Conservation (phyloP, 1,140 invertebrate species). For the Pristionchus pacificus region DNA sequence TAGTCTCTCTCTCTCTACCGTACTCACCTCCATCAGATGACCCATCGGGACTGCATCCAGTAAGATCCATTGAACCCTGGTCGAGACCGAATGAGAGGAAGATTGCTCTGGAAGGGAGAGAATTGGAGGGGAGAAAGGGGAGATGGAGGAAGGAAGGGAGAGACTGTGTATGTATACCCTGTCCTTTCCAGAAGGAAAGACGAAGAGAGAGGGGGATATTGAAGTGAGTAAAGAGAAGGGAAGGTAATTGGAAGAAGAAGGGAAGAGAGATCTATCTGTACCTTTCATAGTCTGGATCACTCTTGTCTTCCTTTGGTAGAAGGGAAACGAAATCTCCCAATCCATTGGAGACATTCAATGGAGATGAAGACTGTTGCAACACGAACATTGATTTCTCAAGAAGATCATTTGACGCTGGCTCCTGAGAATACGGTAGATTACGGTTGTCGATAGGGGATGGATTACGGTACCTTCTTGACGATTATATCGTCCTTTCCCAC, state of each 20-base stretch:
- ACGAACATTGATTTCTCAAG: slow-evolving; percentile 56
- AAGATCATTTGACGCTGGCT: slow-evolving; percentile 48
- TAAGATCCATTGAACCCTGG: slow-evolving; percentile 10
- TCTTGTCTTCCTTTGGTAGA: slow-evolving; percentile 20
- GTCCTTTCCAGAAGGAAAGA: neutral
- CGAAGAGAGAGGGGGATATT: neutral
- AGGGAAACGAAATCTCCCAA: neutral
- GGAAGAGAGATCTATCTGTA: neutral
- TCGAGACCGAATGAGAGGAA: slow-evolving; percentile 51
- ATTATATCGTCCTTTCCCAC: slow-evolving; percentile 57
- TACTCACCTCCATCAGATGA: no score
- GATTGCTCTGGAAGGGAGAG: slow-evolving; percentile 32
- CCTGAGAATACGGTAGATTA: neutral
- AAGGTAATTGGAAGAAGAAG: neutral
- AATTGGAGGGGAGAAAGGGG: neutral
- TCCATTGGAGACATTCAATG: neutral
- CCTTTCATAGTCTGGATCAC: slow-evolving; percentile 12
- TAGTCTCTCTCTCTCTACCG: no score
- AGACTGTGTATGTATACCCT: neutral
- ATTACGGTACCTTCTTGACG: slow-evolving; percentile 56
- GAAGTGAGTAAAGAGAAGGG: neutral
- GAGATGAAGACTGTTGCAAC: neutral
- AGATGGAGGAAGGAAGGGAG: neutral
- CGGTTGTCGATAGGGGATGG: slow-evolving; percentile 44
- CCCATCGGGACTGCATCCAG: neutral